Base-by-base conservation (phyloP, 2,797 vertebrate genomes). In the Channallabes apus region DNA sequence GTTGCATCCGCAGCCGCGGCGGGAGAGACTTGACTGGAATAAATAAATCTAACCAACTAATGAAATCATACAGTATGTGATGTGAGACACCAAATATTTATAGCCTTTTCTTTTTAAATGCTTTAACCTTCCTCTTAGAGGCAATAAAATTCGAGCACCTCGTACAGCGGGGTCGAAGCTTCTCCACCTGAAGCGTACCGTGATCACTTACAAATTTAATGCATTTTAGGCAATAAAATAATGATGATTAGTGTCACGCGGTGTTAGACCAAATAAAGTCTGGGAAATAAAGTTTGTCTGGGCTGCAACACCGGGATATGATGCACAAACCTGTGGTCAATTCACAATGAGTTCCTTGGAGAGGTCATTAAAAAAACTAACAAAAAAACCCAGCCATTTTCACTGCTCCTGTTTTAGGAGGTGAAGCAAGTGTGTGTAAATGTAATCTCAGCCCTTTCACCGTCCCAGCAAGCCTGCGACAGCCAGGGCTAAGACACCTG, bases 291-390 rank as follows among this genome's bases (percentile, higher is more conserved):
- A 56, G 38, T 27, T 69, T 83, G 79, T 20, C 32, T 54, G 46
- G 24, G 65, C 20, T 80, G 85, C 76, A 86, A 84, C 76, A 80
- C 46, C 68, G 59, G 14, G 64, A 32, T 61, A 75, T 27, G 68
- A 51, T 51, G 14, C 38, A 46, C 56, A 77, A n/a, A 27, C 65
- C 65, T 2, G 17, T 29, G 61, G 14, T 79, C 51, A 79, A 79
- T 69, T 79, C 35, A 41, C 17, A 46, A 54, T 69, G 64, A 67
- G 54, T 46, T 80, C 82, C 75, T 72, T 24, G n/a, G 82, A 80
- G 67, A 83, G 82, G 82, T 80, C 75, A 79, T 80, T 83, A 86
- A 64, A 83, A 77, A 54, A 14, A 46, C n/a, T n/a, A 46, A 46
- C 2, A 12, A 2, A 54, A 54, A 2, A 54, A 24, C n/a, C 1